These are phyloP conservation scores for Dufourea novaeangliae DNA, from an alignment of 1,140 invertebrate species.

Conservation along the genomic window DNA sequence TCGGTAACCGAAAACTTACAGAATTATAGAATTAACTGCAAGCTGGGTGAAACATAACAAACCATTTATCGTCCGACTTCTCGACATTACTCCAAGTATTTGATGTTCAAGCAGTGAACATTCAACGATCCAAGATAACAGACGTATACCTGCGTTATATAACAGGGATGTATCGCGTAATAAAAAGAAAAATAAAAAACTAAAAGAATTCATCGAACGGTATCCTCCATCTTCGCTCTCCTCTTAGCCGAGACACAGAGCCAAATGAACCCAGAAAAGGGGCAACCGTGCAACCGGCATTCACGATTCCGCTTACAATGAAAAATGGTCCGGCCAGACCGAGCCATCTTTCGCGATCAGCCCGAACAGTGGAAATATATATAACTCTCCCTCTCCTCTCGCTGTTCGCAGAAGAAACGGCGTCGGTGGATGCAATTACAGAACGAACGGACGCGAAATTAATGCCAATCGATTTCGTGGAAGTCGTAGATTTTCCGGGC, in stretches of 20 bases:
- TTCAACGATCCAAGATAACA: too few species aligned
- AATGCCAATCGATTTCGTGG: constrained; percentile 40
- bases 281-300: not conserved
- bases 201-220: too few species aligned
- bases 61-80: too few species aligned
- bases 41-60: too few species aligned
- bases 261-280: not conserved
- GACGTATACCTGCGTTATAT: too few species aligned
- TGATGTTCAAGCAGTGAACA: too few species aligned
- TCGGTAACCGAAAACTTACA: too few species aligned
- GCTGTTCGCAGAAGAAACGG: constrained; percentile 17
- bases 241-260: not conserved
- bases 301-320: constrained; percentile 42
- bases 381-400: not conserved
- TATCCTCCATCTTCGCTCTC: not conserved
- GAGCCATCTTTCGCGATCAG: constrained; percentile 50
- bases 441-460: constrained; percentile 36
- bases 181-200: too few species aligned
- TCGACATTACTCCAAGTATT: too few species aligned
- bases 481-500: not conserved
- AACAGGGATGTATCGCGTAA: too few species aligned
- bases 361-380: constrained; percentile 12
- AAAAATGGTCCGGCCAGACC: constrained; percentile 28
- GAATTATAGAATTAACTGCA: too few species aligned
- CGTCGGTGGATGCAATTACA: constrained; percentile 47